Evolutionary conservation across 2,797 vertebrate genomes (phyloP).

Genomic region (Masticophis lateralis): DNA sequence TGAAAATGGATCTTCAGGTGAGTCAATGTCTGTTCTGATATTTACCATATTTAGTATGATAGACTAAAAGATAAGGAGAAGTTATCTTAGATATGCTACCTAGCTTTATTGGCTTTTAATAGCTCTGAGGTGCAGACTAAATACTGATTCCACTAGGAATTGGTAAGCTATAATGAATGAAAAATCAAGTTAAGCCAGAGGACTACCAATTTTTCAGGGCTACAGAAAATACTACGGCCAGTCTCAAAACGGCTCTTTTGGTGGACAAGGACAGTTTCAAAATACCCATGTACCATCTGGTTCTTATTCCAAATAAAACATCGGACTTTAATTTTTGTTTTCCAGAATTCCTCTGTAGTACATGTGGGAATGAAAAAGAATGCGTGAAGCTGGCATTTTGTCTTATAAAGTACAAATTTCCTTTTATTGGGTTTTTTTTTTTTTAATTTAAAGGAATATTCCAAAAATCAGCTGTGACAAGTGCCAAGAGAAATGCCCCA

Average conservation of each 20-base stretch:
- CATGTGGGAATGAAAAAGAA: not conserved
- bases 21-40: not conserved
- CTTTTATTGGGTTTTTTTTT: not conserved
- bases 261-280: not conserved
- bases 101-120: not conserved
- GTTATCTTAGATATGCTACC: not conserved
- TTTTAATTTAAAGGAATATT: not conserved
- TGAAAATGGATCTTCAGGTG: too few species aligned
- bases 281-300: not conserved
- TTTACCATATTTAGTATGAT: fast-evolving
- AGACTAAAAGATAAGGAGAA: not conserved
- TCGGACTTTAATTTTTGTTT: not conserved
- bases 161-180: not conserved
- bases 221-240: not conserved
- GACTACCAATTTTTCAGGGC: not conserved
- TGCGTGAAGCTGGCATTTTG: not conserved
- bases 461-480: not conserved
- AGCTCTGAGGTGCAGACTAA: not conserved
- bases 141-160: not conserved
- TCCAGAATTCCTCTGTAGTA: not conserved
- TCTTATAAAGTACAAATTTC: not conserved
- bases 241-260: not conserved
- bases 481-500: not conserved
- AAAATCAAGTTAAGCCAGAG: not conserved
- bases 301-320: not conserved